Conservation (phyloP, 2,888 invertebrate genomes). For the Chymomyza fuscimana region DNA sequence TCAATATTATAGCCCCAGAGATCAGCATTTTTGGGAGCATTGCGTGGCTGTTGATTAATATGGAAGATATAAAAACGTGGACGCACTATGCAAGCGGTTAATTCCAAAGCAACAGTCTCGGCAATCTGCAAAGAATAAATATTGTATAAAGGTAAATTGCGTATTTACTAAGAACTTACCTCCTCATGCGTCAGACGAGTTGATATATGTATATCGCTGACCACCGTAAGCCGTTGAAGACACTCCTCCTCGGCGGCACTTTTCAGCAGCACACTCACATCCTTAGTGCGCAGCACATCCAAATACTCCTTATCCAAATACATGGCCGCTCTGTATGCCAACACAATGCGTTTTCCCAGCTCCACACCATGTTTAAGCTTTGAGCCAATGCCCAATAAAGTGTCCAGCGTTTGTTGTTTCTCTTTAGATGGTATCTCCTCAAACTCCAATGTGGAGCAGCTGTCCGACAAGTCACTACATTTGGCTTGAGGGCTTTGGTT, state of each 20-base stretch:
- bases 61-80: constrained; percentile 79
- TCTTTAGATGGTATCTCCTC: constrained; percentile 78
- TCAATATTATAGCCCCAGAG: constrained; percentile 81
- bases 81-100: constrained; percentile 80
- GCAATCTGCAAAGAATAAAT: constrained; percentile 78
- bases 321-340: constrained; percentile 82
- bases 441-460: constrained; percentile 76
- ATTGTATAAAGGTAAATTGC: background rate
- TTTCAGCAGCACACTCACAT: constrained; percentile 81
- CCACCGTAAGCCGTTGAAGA: constrained; percentile 82
- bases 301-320: constrained; percentile 82
- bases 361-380: constrained; percentile 81
- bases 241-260: constrained; percentile 82
- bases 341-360: constrained; percentile 81
- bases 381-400: constrained; percentile 81
- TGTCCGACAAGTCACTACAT: constrained; percentile 69
- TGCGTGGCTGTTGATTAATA: constrained; percentile 70
- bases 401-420: constrained; percentile 77
- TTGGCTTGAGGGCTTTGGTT: constrained; percentile 73
- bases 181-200: constrained; percentile 81
- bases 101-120: constrained; percentile 82
- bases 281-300: constrained; percentile 81
- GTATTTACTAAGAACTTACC: constrained; percentile 57
- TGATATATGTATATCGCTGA: constrained; percentile 83
- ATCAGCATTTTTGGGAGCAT: constrained; percentile 68